A percentile compares a stretch with the other conserved stretches of the same genome.
Evolutionary conservation across 92 coral and sea anemone genomes (phyloP).

Genomic region (Actinernus sp.): DNA sequence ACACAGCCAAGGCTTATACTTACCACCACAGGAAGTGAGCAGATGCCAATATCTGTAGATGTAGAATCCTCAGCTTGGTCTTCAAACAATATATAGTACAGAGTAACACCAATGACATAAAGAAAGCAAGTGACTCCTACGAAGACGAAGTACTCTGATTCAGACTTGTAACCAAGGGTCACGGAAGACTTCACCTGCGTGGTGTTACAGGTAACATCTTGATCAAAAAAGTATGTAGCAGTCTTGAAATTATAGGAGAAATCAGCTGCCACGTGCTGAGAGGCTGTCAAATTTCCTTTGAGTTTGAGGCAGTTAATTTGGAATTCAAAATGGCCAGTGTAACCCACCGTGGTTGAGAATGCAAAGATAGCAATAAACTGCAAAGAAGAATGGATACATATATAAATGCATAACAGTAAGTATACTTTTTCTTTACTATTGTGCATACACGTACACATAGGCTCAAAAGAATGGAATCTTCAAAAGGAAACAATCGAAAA

Average conservation of each 20-base stretch:
- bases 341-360: conserved; percentile 94
- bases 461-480: too few relatives aligned
- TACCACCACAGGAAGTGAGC: conserved; percentile 92
- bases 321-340: conserved; percentile 59
- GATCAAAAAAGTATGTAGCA: conserved; percentile 4
- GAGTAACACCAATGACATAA: conserved; percentile 64
- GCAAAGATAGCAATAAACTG: conserved; percentile 98
- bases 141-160: conserved; percentile 92
- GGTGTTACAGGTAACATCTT: neutral
- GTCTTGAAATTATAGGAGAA: conserved; percentile 79
- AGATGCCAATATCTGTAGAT: conserved; percentile 87
- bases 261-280: conserved; percentile 29
- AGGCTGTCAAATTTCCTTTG: neutral
- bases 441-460: too few relatives aligned
- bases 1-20: conserved; percentile 2
- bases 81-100: conserved; percentile 80
- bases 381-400: neutral
- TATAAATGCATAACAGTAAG: neutral
- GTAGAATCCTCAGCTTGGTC: conserved; percentile 80
- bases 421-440: too few relatives aligned
- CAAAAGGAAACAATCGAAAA: too few relatives aligned
- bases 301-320: neutral
- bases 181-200: neutral
- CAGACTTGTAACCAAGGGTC: conserved; percentile 63
- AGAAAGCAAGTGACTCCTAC: conserved; percentile 88